Conservation (phyloP, 2,797 vertebrate species). For the Ambastaia sidthimunki region DNA sequence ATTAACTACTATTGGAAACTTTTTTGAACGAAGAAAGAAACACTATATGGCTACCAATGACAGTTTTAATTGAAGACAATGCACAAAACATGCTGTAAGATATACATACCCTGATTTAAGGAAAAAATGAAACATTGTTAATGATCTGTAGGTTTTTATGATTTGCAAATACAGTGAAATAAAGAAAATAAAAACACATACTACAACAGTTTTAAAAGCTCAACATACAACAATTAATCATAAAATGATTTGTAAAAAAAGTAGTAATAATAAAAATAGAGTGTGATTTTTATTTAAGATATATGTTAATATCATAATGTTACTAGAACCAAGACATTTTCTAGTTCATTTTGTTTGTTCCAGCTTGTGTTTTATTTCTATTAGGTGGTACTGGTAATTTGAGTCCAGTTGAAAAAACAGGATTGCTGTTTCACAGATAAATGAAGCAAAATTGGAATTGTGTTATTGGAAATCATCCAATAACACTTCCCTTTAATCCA, state of each 20-base stretch:
- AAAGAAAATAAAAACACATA: neutral
- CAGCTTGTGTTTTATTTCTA: neutral
- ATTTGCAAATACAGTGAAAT: neutral
- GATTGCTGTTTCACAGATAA: neutral
- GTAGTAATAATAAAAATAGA: neutral
- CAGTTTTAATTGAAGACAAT: constrained; percentile 24
- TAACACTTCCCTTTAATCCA: too few species aligned
- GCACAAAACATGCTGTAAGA: constrained; percentile 29
- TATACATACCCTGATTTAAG: neutral
- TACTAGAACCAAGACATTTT: neutral
- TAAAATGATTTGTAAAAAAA: neutral
- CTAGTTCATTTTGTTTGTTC: neutral
- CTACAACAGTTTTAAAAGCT: neutral
- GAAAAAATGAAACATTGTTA: constrained; percentile 3
- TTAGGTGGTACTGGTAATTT: neutral
- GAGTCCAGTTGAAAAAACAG: neutral
- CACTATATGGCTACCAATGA: neutral
- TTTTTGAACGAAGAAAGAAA: neutral
- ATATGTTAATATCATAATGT: neutral
- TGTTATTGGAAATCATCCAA: too few species aligned
- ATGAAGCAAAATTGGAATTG: neutral
- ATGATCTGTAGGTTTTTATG: neutral
- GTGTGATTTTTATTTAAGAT: neutral
- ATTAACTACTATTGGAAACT: neutral
- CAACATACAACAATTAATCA: neutral